A percentile compares a stretch with the other conserved stretches of the same genome.
These are phyloP conservation scores for Myocastor coypus DNA, from an alignment of 2,113 vertebrate species.

Conservation along the genomic window DNA sequence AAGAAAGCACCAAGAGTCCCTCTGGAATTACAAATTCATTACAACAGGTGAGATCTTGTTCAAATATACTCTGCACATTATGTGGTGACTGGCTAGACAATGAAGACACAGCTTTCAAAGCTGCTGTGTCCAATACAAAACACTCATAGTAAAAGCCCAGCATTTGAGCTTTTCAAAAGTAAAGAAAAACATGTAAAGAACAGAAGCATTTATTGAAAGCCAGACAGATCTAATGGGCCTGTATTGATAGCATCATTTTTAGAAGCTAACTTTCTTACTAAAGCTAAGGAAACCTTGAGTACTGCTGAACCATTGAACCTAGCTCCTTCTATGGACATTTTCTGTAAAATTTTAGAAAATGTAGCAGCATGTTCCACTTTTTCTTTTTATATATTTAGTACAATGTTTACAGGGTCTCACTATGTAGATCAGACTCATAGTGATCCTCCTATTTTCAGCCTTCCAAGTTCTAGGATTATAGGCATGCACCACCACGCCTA, in stretches of 20 bases:
- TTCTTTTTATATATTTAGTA: no score
- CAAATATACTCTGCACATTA: background rate
- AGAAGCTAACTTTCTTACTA: background rate
- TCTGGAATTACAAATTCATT: background rate
- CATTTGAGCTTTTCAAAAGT: background rate
- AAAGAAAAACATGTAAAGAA: background rate
- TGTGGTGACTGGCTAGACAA: background rate
- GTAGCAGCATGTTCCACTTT: background rate
- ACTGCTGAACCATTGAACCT: background rate
- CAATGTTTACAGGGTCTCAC: no score
- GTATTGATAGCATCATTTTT: background rate
- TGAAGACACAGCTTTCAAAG: background rate
- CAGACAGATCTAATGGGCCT: background rate
- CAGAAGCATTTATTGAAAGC: background rate
- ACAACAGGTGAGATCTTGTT: background rate
- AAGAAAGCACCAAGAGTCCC: background rate
- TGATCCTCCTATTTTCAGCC: no score
- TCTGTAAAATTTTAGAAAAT: background rate
- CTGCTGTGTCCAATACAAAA: background rate
- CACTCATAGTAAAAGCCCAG: background rate
- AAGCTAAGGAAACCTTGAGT: background rate
- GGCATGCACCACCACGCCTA: no score
- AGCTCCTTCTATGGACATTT: background rate
- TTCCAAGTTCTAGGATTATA: no score
- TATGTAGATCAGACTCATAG: no score